Base-by-base conservation (phyloP, 2,888 invertebrate species). In the Heliconius aoede region DNA sequence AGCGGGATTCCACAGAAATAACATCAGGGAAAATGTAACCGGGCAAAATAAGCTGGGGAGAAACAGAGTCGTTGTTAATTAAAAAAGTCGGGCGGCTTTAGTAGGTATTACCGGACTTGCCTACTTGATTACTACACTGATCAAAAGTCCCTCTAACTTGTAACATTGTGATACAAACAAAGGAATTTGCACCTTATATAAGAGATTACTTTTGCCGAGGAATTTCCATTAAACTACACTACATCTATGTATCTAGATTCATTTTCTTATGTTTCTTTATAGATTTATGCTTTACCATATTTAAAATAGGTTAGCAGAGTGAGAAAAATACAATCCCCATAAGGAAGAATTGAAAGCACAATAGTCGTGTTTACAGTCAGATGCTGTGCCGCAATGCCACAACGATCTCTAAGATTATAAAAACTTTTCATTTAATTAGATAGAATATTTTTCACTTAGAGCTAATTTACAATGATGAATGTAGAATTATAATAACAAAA, bases 21-120 rank as follows among this genome's bases (percentile, higher is more conserved):
- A 75, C 79, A 75, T 77, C 73, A 73, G 78, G 78, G 73, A 73
- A 78, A 78, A 79, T 76, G 75, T 76, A 55, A 72, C 77, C 67
- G 65, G 76, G 69, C 65, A 77, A 78, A 76, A 79, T 72, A 76
- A 77, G 79, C 75, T 80, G 76, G 77, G 79, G 79, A 80, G 78
- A 81, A 81, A 78, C 76, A 73, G 80, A 79, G 78, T 82, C 80
- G 80, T 80, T 84, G 84, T 85, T 85, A 85, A 85, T 85, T 85
- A 85, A 85, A 85, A 85, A 85, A 85, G 83, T 83, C 84, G 75
- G 82, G 79, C 80, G 82, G 82, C 81, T 81, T 82, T 82, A 79
- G 82, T 77, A 81, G 82, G 84, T 80, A 83, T 85, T 80, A 81
- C 81, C 79, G 81, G 80, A 78, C 82, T 84, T 83, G 80, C 82